A percentile compares a stretch with the other conserved stretches of the same genome.
These are phyloP conservation scores for Magallana gigas DNA, from an alignment of 1,140 invertebrate genomes.

Conservation along the genomic window DNA sequence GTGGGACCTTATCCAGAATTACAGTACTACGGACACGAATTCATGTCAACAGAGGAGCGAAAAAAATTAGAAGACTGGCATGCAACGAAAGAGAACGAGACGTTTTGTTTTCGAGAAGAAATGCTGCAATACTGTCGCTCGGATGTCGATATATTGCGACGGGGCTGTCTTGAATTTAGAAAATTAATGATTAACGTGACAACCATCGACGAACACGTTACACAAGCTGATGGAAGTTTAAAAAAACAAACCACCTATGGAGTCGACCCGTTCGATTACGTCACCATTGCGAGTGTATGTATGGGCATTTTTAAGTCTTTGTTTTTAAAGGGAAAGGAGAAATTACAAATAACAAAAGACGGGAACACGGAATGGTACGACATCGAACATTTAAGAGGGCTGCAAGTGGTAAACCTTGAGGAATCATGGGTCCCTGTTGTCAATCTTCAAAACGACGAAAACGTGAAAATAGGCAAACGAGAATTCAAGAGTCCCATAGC, in stretches of 20 bases:
- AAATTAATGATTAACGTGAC: slow-evolving; percentile 49
- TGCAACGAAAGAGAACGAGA: slow-evolving; percentile 19
- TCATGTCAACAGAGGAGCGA: slow-evolving; percentile 41
- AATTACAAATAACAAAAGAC: slow-evolving; percentile 37
- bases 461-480: slow-evolving; percentile 30
- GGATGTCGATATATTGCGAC: slow-evolving; percentile 54
- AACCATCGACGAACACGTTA: not conserved
- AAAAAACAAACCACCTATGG: not conserved
- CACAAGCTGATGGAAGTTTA: slow-evolving; percentile 38
- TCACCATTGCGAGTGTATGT: slow-evolving; percentile 50
- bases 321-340: slow-evolving; percentile 34
- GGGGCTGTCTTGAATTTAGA: slow-evolving; percentile 44
- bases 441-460: slow-evolving; percentile 4
- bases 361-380: slow-evolving; percentile 2
- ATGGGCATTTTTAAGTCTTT: slow-evolving; percentile 22
- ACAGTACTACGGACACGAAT: slow-evolving; percentile 49
- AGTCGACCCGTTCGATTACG: slow-evolving; percentile 50
- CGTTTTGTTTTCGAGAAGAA: slow-evolving; percentile 51
- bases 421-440: slow-evolving; percentile 1
- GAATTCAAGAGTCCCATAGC: slow-evolving; percentile 26
- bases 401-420: not conserved
- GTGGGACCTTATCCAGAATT: slow-evolving; percentile 38
- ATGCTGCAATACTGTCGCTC: slow-evolving; percentile 40
- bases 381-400: not conserved
- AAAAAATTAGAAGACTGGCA: slow-evolving; percentile 54